These are phyloP conservation scores for Odocoileus hemionus DNA, from an alignment of 2,113 vertebrate species.

Conservation along the genomic window DNA sequence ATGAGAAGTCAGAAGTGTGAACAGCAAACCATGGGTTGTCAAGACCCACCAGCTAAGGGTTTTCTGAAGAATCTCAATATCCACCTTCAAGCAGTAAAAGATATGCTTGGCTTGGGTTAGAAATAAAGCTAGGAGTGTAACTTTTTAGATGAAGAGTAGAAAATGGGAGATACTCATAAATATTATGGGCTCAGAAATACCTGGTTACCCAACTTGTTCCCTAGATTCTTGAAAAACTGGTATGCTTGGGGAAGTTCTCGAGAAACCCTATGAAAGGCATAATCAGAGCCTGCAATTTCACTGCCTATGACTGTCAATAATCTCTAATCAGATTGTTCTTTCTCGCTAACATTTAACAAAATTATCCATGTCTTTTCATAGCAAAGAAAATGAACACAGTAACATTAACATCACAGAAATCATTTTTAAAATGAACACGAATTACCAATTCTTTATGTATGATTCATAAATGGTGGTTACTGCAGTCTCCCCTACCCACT, in stretches of 20 bases:
- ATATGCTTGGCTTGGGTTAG: neutral
- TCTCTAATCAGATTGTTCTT: neutral
- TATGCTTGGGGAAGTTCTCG: neutral
- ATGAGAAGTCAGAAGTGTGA: neutral
- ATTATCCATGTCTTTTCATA: neutral
- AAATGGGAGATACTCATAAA: neutral
- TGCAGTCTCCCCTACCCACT: neutral
- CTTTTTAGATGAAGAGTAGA: neutral
- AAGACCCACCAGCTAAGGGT: neutral
- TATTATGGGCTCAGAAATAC: neutral
- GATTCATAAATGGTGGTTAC: neutral
- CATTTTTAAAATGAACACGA: neutral
- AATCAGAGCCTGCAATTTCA: neutral
- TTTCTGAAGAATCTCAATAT: neutral
- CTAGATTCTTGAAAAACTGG: neutral
- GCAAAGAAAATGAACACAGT: neutral
- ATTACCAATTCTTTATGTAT: neutral
- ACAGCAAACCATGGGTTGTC: neutral
- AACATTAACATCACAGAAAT: neutral
- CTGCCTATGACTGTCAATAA: neutral
- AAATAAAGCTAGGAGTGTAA: neutral
- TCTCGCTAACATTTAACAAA: neutral
- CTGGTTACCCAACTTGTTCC: neutral
- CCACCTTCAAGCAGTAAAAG: neutral
- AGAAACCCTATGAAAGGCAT: neutral